Base-by-base conservation (phyloP, 1,140 invertebrate genomes). In the Formica selysi region DNA sequence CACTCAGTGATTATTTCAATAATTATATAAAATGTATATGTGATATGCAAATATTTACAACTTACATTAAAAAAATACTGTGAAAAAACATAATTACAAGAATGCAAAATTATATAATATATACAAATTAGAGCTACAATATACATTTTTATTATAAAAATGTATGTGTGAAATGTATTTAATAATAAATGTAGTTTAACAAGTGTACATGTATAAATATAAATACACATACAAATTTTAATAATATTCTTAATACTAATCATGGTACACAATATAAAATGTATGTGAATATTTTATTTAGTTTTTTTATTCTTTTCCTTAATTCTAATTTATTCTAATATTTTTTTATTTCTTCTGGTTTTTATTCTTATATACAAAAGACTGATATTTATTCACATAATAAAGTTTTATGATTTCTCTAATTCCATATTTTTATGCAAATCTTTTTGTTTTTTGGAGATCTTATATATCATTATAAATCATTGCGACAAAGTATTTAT, bases 291-390 rank as follows among this genome's bases (percentile, higher is more conserved):
- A 41, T 2, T 80, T 41, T 68, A 68, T 22, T 19, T 44, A 26
- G 3, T 44, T n/a, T 41, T 38, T 51, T 51, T 51, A 51, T 51
- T 51, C 3, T 51, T 51, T 51, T 19, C 48, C 16, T 51, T 51
- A 19, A 51, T 5, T 51, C 48, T 19, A 48, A 3, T 48, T 51
- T 51, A 51, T 51, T 19, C 48, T 51, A 51, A 51, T 51, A 6
- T 51, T 51, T 51, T 51, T 51, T 51, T 59, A 61, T 16, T 74
- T 61, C 7, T 2, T 54, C 13, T 68, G 13, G 10, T 38, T 51
- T 74, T 78, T 44, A 11, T 65, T 80, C 48, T 80, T 51, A 51
- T 51, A 41, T 80, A 80, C 78, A 80, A 79, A 54, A 79, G 22
- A 38, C 26, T 41, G 26, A 26, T 57, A 80, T 36, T 51, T 79